Conservation (phyloP, 1,140 invertebrate genomes). For the Papilio xuthus region DNA sequence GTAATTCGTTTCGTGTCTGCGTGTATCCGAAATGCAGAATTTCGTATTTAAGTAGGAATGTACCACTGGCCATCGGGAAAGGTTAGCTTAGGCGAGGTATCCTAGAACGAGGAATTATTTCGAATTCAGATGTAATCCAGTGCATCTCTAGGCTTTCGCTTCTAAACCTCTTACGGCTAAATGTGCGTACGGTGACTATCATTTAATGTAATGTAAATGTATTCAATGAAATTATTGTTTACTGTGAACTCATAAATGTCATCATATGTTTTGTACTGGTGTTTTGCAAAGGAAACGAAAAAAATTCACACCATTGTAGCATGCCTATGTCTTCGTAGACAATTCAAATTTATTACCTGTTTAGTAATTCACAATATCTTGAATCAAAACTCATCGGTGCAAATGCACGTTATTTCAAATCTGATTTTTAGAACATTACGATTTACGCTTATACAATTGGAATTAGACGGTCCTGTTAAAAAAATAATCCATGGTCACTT, state of each 20-base stretch:
- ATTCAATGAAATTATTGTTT: no score
- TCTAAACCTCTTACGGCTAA: slow-evolving; percentile 2
- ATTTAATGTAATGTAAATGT: neutral
- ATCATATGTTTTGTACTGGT: no score
- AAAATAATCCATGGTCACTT: neutral
- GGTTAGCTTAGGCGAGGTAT: neutral
- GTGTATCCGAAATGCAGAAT: slow-evolving; percentile 23
- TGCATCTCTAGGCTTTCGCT: neutral
- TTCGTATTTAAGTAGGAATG: slow-evolving; percentile 35
- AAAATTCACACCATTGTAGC: no score
- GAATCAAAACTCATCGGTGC: neutral
- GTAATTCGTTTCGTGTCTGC: slow-evolving; percentile 16
- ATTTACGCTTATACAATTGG: neutral
- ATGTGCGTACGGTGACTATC: neutral
- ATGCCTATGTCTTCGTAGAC: no score
- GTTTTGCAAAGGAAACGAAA: no score
- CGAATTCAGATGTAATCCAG: slow-evolving; percentile 14
- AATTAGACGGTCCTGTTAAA: neutral
- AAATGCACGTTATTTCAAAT: neutral
- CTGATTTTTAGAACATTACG: neutral
- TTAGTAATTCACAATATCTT: neutral
- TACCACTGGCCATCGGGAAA: slow-evolving; percentile 25
- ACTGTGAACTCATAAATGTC: no score
- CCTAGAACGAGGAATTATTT: neutral
- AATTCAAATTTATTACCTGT: neutral